phyloP scores from a whole-genome alignment of 53 echinoderm and acorn worm species.

The Apostichopus leukothele region DNA sequence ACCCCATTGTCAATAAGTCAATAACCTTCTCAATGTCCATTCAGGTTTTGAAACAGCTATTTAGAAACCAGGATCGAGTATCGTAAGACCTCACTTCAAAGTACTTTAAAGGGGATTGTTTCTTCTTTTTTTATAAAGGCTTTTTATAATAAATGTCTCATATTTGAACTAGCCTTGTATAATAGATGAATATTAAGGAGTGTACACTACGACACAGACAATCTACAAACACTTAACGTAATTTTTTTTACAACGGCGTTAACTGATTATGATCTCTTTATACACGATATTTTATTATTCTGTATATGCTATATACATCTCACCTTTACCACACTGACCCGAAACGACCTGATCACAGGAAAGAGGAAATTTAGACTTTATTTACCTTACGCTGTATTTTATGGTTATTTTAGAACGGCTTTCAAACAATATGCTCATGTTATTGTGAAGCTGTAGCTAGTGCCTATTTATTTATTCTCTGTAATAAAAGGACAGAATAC shows the following conservation, averaged over 20 bases:
- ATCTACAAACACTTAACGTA: not conserved
- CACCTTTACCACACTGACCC: conserved; percentile 10
- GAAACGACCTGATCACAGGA: conserved; percentile 5
- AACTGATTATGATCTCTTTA: not conserved
- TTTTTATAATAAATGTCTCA: too few species aligned
- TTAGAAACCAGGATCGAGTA: not conserved
- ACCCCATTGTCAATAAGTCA: not conserved
- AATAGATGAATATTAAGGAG: too few species aligned
- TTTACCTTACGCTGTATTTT: conserved; percentile 16
- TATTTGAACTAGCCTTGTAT: too few species aligned
- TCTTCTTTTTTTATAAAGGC: too few species aligned
- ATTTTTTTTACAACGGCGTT: not conserved
- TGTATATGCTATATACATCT: not conserved
- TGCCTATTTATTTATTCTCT: too few species aligned
- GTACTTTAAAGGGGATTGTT: too few species aligned
- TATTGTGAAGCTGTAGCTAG: too few species aligned
- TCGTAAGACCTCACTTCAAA: too few species aligned
- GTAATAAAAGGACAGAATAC: too few species aligned
- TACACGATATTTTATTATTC: conserved; percentile 1
- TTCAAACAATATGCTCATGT: not conserved
- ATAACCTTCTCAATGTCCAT: not conserved
- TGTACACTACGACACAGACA: too few species aligned
- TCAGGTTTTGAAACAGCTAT: not conserved
- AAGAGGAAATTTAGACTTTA: conserved; percentile 20
- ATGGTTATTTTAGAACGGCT: not conserved